Conservation (phyloP, 2,888 invertebrate species). For the Drosophila leonis region DNA sequence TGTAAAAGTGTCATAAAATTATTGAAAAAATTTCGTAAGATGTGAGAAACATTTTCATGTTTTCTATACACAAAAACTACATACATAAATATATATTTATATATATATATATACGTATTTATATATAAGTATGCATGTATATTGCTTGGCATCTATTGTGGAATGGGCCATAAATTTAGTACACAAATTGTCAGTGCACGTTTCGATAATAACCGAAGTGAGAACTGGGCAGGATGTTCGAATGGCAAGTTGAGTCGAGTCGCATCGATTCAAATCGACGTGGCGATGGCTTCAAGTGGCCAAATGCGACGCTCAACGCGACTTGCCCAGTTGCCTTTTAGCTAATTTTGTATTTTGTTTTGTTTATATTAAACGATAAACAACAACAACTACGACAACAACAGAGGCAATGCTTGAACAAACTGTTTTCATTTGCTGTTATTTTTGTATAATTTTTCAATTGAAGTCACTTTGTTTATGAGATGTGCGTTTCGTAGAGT, state of each 20-base stretch:
- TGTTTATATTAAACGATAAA: conserved; percentile 53
- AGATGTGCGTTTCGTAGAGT: conserved; percentile 32
- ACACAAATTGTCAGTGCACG: conserved; percentile 70
- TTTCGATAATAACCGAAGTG: conserved; percentile 56
- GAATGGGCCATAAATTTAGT: conserved; percentile 63
- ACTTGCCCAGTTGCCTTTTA: conserved; percentile 27
- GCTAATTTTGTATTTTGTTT: conserved; percentile 47
- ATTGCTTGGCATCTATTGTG: conserved; percentile 48
- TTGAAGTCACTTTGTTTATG: conserved; percentile 67
- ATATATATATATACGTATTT: conserved; percentile 5
- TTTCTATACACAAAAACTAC: conserved; percentile 3
- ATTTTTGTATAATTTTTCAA: conserved; percentile 69
- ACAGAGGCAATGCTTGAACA: conserved; percentile 12
- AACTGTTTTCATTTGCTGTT: conserved; percentile 60
- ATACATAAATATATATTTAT: conserved; percentile 7
- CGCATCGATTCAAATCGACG: conserved; percentile 30
- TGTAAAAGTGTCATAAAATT: conserved; percentile 53
- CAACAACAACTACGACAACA: conserved; percentile 21
- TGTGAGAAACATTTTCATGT: conserved; percentile 12
- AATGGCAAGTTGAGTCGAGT: conserved; percentile 41
- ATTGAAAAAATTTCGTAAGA: conserved; percentile 39
- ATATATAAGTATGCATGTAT: background rate
- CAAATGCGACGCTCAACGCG: conserved; percentile 12
- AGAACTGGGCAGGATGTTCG: conserved; percentile 57
- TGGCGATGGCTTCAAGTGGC: conserved; percentile 60